Evolutionary conservation across 2,797 vertebrate species (phyloP), one percentile per base, ranked within the genome.

Genomic region (Tachyglossus aculeatus): DNA sequence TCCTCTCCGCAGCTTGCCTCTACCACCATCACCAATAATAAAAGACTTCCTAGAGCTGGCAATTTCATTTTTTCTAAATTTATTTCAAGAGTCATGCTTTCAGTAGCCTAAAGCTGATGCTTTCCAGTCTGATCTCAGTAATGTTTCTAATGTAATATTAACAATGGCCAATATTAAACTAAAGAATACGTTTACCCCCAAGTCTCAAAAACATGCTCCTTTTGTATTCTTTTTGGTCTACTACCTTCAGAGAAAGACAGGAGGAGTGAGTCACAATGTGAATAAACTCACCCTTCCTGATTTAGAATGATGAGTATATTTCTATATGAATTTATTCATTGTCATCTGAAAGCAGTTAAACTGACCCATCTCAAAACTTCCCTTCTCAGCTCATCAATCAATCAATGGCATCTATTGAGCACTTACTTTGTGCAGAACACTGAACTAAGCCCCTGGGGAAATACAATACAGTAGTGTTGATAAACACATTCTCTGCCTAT

Each of bases 261-360:
- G 27, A 4, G 3, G 10, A 34, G 22, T 31, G 31, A 7, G 29
- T 4, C n/a, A n/a, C 25, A 34, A n/a, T 13, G n/a, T 43, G 2
- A 5, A 6, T 4, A 10, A 0, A 0, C 4, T 0, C 8, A 29
- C 29, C 50, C 36, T 51, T 37, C 25, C 12, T 15, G 15, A 12
- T 3, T 9, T 41, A 62, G 29, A 19, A 15, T 14, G 1, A 24
- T 3, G 5, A 29, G 48, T n/a, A 6, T 10, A 19, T 36, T 39
- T 56, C 37, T n/a, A n/a, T n/a, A n/a, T n/a, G n/a, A n/a, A n/a
- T n/a, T n/a, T n/a, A n/a, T n/a, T n/a, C n/a, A n/a, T n/a, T n/a
- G n/a, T n/a, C n/a, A n/a, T n/a, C n/a, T n/a, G n/a, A n/a, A n/a
- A n/a, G n/a, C n/a, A n/a, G n/a, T n/a, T n/a, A n/a, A n/a, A n/a